Base-by-base conservation (phyloP, 2,797 vertebrate genomes). In the Molothrus ater region DNA sequence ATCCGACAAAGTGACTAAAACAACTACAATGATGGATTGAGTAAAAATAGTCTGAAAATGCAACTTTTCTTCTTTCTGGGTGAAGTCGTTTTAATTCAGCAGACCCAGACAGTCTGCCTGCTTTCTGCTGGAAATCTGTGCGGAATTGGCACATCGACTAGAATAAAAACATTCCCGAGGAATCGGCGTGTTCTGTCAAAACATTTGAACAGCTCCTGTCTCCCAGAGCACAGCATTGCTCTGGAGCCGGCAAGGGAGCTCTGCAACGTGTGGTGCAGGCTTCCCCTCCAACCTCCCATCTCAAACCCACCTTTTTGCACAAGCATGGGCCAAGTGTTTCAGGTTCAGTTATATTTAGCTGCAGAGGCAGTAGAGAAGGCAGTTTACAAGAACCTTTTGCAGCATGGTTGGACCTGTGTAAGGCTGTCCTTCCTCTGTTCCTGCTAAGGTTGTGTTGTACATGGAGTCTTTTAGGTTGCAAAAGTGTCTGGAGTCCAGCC, bases 111-210 rank as follows among this genome's bases (percentile, higher is more conserved):
- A 92, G 95, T 92, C 88, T 96, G 92, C 94, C 94, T 96, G 92
- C 86, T 96, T 96, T 96, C 86, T 88, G 26, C 78, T 95, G 86
- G 86, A 95, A 95, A 92, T 96, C 92, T 96, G 88, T 92, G 88
- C 60, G 22, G 94, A 95, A 94, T 47, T 95, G 94, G 92, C 94
- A 95, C 92, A 85, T 80, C 1, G 74, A 92, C 83, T 90, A 95
- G 95, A 93, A 94, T 92, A 96, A 96, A 96, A 95, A 95, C 92
- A 96, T 95, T 95, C 92, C 94, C n/a, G 4, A 95, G 93, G 71
- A 95, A 92, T 95, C 74, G 71, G 90, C 78, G 76, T 68, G 86
- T 93, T 96, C 94, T 95, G 94, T 95, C 94, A 95, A 95, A 95
- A 94, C 92, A 95, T 95, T 96, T 94, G 94, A 95, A 94, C 92